These are phyloP conservation scores for Knipowitschia caucasica DNA, from an alignment of 2,797 vertebrate genomes.

Conservation along the genomic window DNA sequence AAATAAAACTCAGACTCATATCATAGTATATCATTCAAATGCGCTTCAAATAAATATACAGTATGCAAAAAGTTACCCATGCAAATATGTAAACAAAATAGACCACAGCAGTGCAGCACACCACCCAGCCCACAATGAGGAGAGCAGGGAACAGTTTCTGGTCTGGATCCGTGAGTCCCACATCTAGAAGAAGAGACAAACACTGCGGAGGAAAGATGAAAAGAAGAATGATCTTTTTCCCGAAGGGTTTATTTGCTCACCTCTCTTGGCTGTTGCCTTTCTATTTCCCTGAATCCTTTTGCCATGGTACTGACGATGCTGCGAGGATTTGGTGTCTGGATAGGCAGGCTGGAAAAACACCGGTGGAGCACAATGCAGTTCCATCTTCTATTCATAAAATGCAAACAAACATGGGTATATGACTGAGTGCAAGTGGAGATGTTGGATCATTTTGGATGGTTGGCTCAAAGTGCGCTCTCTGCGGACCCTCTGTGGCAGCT, in stretches of 20 bases:
- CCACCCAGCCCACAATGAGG: slow-evolving; percentile 81
- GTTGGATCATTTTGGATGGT: slow-evolving; percentile 14
- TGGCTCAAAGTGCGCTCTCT: slow-evolving; percentile 29
- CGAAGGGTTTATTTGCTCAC: slow-evolving; percentile 29
- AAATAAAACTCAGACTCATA: slow-evolving; percentile 6
- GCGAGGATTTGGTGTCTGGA: slow-evolving; percentile 34
- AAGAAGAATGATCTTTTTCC: slow-evolving; percentile 6
- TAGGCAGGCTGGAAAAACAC: slow-evolving; percentile 79
- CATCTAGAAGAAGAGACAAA: slow-evolving; percentile 31
- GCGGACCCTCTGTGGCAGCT: slow-evolving; percentile 42
- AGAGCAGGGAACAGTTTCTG: slow-evolving; percentile 70
- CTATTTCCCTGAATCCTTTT: slow-evolving; percentile 22
- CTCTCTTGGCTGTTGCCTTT: slow-evolving; percentile 28
- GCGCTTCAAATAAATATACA: slow-evolving; percentile 10
- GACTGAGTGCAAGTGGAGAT: slow-evolving; percentile 3
- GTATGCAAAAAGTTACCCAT: slow-evolving; percentile 33
- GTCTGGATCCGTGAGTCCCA: slow-evolving; percentile 32
- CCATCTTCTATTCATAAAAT: slow-evolving; percentile 25
- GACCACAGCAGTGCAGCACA: slow-evolving; percentile 76
- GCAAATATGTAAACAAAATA: slow-evolving; percentile 80
- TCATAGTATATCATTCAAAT: neutral
- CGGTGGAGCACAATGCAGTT: slow-evolving; percentile 41
- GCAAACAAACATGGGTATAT: slow-evolving; percentile 7
- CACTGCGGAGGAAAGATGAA: slow-evolving; percentile 3
- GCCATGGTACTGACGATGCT: slow-evolving; percentile 28